These are phyloP conservation scores for Cepaea hortensis DNA, from an alignment of 2,888 invertebrate genomes.

Conservation along the genomic window DNA sequence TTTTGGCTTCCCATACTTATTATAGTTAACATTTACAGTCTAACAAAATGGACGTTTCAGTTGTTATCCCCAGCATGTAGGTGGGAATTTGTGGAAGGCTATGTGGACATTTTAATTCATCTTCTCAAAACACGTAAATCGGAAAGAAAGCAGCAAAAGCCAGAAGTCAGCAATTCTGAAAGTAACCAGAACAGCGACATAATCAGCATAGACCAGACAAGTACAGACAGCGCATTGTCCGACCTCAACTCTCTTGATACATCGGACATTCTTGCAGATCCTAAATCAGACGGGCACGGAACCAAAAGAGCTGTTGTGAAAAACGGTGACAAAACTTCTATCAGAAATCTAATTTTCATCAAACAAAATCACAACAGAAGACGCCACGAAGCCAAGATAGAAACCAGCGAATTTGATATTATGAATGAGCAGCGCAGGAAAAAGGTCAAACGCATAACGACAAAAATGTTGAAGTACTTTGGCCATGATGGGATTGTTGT, in stretches of 20 bases:
- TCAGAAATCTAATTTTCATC: background rate
- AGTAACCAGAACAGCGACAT: background rate
- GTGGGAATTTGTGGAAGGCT: slow-evolving; percentile 35
- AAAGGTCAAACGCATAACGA: slow-evolving; percentile 4
- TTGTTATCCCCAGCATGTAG: slow-evolving; percentile 26
- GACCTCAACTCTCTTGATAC: background rate
- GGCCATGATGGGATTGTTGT: slow-evolving; percentile 40
- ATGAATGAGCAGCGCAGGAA: background rate
- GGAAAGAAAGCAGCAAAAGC: background rate
- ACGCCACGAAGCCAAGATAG: background rate
- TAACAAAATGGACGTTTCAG: slow-evolving; percentile 26
- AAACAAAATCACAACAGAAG: background rate
- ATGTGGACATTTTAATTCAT: slow-evolving; percentile 29
- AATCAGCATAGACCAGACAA: background rate
- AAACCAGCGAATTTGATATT: slow-evolving; percentile 11
- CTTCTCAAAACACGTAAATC: background rate
- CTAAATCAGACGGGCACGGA: background rate
- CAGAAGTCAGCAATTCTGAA: background rate
- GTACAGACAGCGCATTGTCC: background rate
- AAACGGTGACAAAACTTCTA: background rate
- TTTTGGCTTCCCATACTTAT: slow-evolving; percentile 55
- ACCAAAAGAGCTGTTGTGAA: background rate
- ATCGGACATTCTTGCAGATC: background rate
- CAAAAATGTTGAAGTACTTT: slow-evolving; percentile 24
- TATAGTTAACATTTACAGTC: slow-evolving; percentile 42